Percentiles rank a stretch among this genome's conserved stretches.
These are phyloP conservation scores for Boleophthalmus pectinirostris DNA, from an alignment of 2,113 vertebrate species.

Conservation along the genomic window DNA sequence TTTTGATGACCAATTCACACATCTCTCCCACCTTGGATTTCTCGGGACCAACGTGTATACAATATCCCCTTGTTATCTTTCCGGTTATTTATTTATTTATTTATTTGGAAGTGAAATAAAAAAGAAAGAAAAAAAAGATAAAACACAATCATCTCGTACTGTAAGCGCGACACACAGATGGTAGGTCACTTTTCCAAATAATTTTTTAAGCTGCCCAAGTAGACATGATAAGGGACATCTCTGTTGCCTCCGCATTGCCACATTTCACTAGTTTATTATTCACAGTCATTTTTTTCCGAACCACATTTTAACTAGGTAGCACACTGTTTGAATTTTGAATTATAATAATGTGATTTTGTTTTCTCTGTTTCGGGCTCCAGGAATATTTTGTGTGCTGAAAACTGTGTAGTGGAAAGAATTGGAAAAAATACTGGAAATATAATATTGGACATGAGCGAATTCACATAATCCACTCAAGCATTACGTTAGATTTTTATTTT, in stretches of 20 bases:
- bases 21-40: slow-evolving; percentile 49
- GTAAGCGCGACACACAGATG: slow-evolving; percentile 61
- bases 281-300: slow-evolving; percentile 38
- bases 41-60: slow-evolving; percentile 40
- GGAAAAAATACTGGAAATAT: slow-evolving; percentile 15
- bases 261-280: slow-evolving; percentile 42
- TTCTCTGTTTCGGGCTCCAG: background rate
- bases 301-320: slow-evolving; percentile 45
- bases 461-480: slow-evolving; percentile 5
- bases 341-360: slow-evolving; percentile 3
- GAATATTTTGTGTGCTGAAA: slow-evolving; percentile 19
- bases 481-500: slow-evolving; percentile 9
- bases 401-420: slow-evolving; percentile 6
- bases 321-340: slow-evolving; percentile 23
- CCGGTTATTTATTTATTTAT: background rate
- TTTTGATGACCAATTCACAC: slow-evolving; percentile 38
- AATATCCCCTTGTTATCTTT: slow-evolving; percentile 39
- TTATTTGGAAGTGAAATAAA: slow-evolving; percentile 2
- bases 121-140: slow-evolving; percentile 11
- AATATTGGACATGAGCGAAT: slow-evolving; percentile 28
- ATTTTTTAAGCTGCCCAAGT: slow-evolving; percentile 55
- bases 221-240: slow-evolving; percentile 51
- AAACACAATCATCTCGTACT: slow-evolving; percentile 51
- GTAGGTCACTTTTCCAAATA: slow-evolving; percentile 61
- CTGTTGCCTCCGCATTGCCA: slow-evolving; percentile 52